Conservation (phyloP, 2,888 invertebrate genomes). For the Paralinhomoeus sp. region DNA sequence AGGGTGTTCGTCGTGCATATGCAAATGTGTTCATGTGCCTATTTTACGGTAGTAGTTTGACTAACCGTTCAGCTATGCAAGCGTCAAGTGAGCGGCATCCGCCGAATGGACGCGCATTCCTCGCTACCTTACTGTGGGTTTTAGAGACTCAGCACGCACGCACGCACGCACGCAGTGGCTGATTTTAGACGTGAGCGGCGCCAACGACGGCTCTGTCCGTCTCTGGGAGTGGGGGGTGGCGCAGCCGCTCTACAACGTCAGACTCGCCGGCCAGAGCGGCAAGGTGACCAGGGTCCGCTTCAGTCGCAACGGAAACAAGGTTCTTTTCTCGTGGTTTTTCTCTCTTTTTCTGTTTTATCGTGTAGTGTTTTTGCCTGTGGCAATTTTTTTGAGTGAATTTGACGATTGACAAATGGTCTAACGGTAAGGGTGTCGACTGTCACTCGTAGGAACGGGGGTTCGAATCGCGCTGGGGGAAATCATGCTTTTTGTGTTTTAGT, state of each 20-base stretch:
- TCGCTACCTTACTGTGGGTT: constrained; percentile 77
- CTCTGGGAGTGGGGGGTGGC: constrained; percentile 91
- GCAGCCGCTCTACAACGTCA: constrained; percentile 62
- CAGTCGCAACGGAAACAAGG: constrained; percentile 82
- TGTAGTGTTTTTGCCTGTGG: background rate
- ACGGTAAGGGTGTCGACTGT: too few relatives aligned
- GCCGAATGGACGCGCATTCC: constrained; percentile 86
- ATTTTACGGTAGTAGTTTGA: too few relatives aligned
- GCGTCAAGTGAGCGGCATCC: constrained; percentile 75
- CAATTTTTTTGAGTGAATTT: background rate
- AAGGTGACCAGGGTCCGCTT: constrained; percentile 76
- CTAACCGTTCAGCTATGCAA: constrained; percentile 61
- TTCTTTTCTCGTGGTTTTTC: constrained; percentile 10
- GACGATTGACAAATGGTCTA: background rate
- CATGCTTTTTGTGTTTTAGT: constrained; percentile 27
- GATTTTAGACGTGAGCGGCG: constrained; percentile 51
- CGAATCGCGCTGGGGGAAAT: too few relatives aligned
- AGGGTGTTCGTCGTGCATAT: too few relatives aligned
- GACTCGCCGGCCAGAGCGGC: constrained; percentile 67
- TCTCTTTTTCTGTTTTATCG: background rate
- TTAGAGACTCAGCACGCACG: background rate
- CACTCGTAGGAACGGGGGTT: too few relatives aligned
- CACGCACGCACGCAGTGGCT: background rate
- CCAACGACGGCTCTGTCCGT: constrained; percentile 81
- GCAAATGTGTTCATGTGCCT: too few relatives aligned